phyloP scores from a whole-genome alignment of 1,140 invertebrate species.

The Xylocopa sonorina region DNA sequence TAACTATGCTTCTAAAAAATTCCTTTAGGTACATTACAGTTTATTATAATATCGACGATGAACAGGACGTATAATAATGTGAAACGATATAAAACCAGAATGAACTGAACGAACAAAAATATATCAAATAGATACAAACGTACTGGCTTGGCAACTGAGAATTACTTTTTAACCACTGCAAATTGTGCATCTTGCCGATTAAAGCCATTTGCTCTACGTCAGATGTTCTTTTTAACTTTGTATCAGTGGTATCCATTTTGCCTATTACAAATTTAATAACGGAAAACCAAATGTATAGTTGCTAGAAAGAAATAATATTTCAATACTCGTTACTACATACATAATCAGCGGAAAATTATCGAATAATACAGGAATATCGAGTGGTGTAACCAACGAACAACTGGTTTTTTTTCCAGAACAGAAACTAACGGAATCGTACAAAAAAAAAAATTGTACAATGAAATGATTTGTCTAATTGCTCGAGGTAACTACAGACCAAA shows the following conservation, averaged over 20 bases:
- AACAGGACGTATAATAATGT: neutral
- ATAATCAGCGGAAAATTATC: neutral
- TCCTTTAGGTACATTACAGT: neutral
- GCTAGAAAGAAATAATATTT: slow-evolving; percentile 10
- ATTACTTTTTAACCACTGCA: slow-evolving; percentile 68
- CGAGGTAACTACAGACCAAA: neutral
- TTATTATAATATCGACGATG: neutral
- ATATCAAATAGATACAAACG: slow-evolving; percentile 45
- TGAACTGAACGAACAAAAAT: slow-evolving; percentile 23
- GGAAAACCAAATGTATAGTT: slow-evolving; percentile 36
- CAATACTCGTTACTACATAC: too few species aligned
- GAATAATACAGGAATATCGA: neutral
- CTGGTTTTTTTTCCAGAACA: too few species aligned
- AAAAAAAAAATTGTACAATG: neutral
- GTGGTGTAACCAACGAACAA: too few species aligned
- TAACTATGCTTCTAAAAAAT: neutral
- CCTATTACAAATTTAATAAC: slow-evolving; percentile 50
- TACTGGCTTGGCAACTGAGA: slow-evolving; percentile 54
- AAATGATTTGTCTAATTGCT: neutral
- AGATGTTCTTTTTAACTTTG: slow-evolving; percentile 40
- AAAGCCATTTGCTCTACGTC: slow-evolving; percentile 44
- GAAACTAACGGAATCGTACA: neutral
- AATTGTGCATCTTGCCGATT: slow-evolving; percentile 60
- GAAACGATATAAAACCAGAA: slow-evolving; percentile 1
- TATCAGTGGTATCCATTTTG: slow-evolving; percentile 55